Conservation (phyloP, 2,113 vertebrate species). For the Patagioenas fasciata region DNA sequence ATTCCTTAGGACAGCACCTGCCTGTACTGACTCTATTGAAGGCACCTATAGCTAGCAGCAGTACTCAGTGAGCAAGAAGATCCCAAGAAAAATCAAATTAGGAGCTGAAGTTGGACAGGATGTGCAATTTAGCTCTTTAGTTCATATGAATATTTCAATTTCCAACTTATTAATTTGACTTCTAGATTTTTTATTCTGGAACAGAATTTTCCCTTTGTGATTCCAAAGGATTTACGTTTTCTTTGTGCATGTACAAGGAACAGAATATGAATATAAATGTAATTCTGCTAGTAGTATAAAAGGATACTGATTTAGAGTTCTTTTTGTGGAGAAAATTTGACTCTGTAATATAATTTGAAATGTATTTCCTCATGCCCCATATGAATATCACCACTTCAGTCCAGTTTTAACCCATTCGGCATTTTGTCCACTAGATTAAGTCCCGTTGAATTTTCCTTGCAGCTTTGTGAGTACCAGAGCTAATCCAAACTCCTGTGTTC, state of each 20-base stretch:
- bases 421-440: background rate
- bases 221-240: background rate
- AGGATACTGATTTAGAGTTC: background rate
- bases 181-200: background rate
- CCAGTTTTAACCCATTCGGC: background rate
- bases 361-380: background rate
- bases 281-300: background rate
- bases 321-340: background rate
- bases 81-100: background rate
- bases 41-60: background rate
- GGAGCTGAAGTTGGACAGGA: background rate
- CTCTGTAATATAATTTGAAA: background rate
- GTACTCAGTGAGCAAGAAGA: background rate
- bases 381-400: background rate
- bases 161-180: background rate
- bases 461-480: background rate
- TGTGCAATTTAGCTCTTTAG: background rate
- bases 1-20: background rate
- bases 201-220: background rate
- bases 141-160: background rate
- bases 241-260: background rate
- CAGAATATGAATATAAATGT: background rate
- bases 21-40: background rate
- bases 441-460: background rate
- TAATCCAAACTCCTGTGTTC: background rate